Evolutionary conservation across 2,113 vertebrate species (phyloP).

Genomic region (Callipepla californica): DNA sequence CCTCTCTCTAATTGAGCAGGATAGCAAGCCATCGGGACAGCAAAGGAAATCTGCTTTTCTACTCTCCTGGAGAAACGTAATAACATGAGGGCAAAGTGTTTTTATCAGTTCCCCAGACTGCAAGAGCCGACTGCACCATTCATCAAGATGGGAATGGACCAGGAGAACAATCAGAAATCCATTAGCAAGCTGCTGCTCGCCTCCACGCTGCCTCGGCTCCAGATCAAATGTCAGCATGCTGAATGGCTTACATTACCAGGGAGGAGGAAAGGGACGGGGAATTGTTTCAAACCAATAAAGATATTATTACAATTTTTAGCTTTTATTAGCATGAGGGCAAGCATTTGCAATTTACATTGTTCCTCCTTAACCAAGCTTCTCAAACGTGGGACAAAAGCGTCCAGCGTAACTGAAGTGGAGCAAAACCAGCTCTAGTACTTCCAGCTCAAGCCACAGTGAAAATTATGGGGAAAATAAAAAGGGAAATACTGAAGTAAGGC

Average conservation of each 20-base stretch:
- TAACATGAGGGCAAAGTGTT: conserved; percentile 10
- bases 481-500: not conserved
- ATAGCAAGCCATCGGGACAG: not conserved
- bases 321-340: not conserved
- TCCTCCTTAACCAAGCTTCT: not conserved
- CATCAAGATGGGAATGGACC: conserved; percentile 28
- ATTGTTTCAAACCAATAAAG: not conserved
- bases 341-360: not conserved
- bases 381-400: not conserved
- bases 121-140: not conserved
- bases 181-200: conserved; percentile 52
- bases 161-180: conserved; percentile 63
- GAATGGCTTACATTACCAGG: not conserved
- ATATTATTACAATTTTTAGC: conserved; percentile 27
- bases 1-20: conserved; percentile 4
- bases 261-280: not conserved
- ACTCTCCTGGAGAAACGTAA: not conserved
- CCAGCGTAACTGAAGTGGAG: not conserved
- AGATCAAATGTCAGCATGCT: conserved; percentile 34
- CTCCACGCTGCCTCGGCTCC: not conserved
- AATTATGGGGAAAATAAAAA: not conserved
- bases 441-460: not conserved
- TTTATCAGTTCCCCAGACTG: conserved; percentile 27
- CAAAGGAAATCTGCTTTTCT: not conserved
- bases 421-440: not conserved